Conservation (phyloP, 2,888 invertebrate genomes). For the Drosophila paucipuncta region DNA sequence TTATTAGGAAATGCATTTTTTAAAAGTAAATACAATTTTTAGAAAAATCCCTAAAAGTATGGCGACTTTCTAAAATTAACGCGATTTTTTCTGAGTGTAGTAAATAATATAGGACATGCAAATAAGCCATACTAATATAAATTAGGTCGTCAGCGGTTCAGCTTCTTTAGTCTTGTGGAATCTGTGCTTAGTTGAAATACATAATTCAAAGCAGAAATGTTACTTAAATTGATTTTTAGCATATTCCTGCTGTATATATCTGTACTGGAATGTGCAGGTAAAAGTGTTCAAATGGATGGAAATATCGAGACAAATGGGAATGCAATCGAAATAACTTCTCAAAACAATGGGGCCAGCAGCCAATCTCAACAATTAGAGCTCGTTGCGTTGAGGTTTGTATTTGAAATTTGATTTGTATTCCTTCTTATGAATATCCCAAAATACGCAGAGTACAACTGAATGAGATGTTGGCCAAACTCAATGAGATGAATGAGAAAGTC, state of each 20-base stretch:
- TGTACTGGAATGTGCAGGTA: neutral
- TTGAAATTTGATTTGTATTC: too few relatives aligned
- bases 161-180: neutral
- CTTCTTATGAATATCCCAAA: too few relatives aligned
- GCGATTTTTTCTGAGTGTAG: neutral
- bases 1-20: too few relatives aligned
- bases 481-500: neutral
- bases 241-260: neutral
- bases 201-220: neutral
- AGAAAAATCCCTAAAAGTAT: too few relatives aligned
- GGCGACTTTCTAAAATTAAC: fast-evolving
- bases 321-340: too few relatives aligned
- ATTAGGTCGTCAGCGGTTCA: neutral
- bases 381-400: too few relatives aligned
- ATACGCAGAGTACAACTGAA: too few relatives aligned
- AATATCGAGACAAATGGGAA: too few relatives aligned
- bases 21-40: too few relatives aligned
- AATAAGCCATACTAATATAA: neutral
- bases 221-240: neutral
- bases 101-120: neutral
- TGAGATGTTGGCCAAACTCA: too few relatives aligned
- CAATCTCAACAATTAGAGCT: too few relatives aligned
- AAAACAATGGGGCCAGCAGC: too few relatives aligned
- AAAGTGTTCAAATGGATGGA: neutral
- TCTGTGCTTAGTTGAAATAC: neutral